These are phyloP conservation scores for Brenthis hecate DNA, from an alignment of 2,888 invertebrate genomes.

Conservation along the genomic window DNA sequence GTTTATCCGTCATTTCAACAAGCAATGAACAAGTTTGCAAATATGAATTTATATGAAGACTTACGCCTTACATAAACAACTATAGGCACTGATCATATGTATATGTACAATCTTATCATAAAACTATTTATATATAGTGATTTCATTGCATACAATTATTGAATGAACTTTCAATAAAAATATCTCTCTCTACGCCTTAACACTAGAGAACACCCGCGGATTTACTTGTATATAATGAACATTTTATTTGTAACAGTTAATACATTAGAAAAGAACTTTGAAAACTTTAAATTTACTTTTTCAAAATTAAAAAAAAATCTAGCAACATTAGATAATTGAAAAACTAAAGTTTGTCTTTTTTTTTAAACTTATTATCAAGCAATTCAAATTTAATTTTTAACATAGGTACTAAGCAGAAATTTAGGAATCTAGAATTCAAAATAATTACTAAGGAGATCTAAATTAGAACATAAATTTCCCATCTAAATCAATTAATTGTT, in stretches of 20 bases:
- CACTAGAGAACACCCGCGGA: slow-evolving; percentile 40
- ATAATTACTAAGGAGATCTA: not conserved
- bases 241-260: not conserved
- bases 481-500: not conserved
- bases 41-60: not conserved
- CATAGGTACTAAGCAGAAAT: no score
- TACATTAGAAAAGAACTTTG: slow-evolving; percentile 4
- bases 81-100: slow-evolving; percentile 31
- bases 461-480: slow-evolving; percentile 4
- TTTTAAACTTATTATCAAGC: no score
- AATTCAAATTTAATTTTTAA: no score
- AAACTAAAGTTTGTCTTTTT: no score
- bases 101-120: slow-evolving; percentile 37
- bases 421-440: not conserved
- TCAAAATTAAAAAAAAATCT: no score
- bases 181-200: slow-evolving; percentile 38
- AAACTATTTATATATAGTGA: slow-evolving; percentile 34
- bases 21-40: not conserved
- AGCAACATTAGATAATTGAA: no score
- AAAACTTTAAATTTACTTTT: no score
- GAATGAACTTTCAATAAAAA: slow-evolving; percentile 38
- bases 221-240: slow-evolving; percentile 18
- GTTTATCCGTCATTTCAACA: not conserved
- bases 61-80: slow-evolving; percentile 10
- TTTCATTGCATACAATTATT: slow-evolving; percentile 33